Evolutionary conservation across 2,797 vertebrate species (phyloP), one percentile per base, ranked within the genome.

Genomic region (Microcaecilia unicolor): DNA sequence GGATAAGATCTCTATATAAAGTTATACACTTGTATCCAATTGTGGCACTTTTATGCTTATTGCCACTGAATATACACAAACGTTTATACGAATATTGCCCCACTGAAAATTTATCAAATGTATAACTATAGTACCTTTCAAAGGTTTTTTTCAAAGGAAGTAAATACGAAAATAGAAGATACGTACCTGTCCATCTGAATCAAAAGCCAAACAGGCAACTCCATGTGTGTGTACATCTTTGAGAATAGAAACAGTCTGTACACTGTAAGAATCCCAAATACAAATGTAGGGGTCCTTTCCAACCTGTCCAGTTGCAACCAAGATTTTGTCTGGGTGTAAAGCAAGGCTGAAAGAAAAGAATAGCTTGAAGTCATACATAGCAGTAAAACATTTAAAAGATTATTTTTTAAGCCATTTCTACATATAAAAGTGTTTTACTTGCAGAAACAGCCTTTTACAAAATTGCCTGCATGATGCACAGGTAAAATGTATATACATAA

Each of bases 271-370:
- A 66, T 98, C 93, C 95, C 95, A 98, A 54, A 98, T 64, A 32
- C 95, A 98, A 48, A 98, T 83, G 46, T 84, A 95, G 1, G 93
- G 93, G 24, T 97, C 93, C 42, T 93, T 92, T 3, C 95, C 95
- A 44, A 98, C 95, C 69, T 98, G 95, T 37, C 95, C 95, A 0
- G 93, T 97, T 7, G 93, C 95, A 46, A 98, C 91, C 37, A 93
- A 76, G 26, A 84, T 81, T 81, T 86, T 91, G 58, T 97, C 92
- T 1, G 95, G 92, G 37, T 98, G 95, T 48, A 98, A 72, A 13
- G 93, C 91, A 25, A 97, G 86, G 65, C 94, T 98, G 83, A 38
- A 72, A 78, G 4, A 64, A 29, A 74, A 64, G n/a, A 41, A 58
- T 38, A 48, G 4, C 4, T 17, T 18, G 44, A n/a, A 44, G 22